phyloP scores from a whole-genome alignment of 2,797 vertebrate species.

The Melanogrammus aeglefinus region DNA sequence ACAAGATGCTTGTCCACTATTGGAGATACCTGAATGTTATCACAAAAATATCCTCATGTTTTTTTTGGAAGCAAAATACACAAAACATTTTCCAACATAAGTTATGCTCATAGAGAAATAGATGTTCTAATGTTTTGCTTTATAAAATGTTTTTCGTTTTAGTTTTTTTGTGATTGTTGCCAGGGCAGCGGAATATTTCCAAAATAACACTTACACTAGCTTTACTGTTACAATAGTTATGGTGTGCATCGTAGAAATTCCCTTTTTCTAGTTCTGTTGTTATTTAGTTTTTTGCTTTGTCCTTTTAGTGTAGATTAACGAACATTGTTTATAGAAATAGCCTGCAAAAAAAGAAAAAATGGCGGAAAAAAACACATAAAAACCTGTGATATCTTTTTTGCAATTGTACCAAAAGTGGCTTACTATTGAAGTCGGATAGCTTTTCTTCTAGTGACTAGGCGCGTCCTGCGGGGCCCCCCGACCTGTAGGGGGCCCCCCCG shows the following conservation, averaged over 20 bases:
- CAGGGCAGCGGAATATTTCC: constrained; percentile 78
- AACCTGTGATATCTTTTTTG: constrained; percentile 92
- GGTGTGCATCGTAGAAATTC: constrained; percentile 78
- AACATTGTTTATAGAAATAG: constrained; percentile 93
- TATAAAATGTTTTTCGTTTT: constrained; percentile 36
- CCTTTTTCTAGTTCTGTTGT: constrained; percentile 77
- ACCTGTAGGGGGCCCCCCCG: constrained; percentile 70
- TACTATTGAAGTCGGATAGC: constrained; percentile 90
- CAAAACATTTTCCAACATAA: constrained; percentile 55
- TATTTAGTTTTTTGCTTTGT: constrained; percentile 83
- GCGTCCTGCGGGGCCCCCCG: constrained; percentile 77
- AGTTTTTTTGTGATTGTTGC: constrained; percentile 72
- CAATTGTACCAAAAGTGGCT: constrained; percentile 99
- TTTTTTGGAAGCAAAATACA: constrained; percentile 53
- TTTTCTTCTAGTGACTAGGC: constrained; percentile 82
- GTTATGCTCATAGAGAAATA: constrained; percentile 61
- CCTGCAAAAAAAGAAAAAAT: constrained; percentile 76
- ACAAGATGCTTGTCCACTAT: constrained; percentile 62
- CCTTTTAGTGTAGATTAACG: constrained; percentile 85
- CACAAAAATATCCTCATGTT: constrained; percentile 63
- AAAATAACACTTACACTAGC: constrained; percentile 83
- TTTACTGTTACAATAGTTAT: constrained; percentile 86
- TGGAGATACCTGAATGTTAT: constrained; percentile 70
- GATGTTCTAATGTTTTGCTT: constrained; percentile 56
- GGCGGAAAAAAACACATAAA: constrained; percentile 65